Evolutionary conservation across 2,797 vertebrate species (phyloP), one percentile per base, ranked within the genome.

Genomic region (Avahi laniger): DNA sequence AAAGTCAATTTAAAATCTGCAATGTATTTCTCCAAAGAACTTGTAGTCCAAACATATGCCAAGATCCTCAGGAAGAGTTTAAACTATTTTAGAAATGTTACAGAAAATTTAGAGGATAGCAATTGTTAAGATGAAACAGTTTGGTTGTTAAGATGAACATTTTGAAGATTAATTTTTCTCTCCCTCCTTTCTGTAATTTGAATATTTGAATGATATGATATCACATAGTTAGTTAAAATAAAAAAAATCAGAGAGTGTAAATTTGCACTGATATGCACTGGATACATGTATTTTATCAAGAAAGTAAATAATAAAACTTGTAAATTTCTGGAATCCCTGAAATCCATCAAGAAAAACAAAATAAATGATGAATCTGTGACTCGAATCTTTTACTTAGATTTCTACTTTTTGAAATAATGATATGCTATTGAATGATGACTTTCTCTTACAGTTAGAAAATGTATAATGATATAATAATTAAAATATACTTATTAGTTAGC

Each of bases 291-390:
- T 67, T 96, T 91, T 93, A 80, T 54, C 41, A 78, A 89, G n/a
- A 89, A 89, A 93, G 26, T 57, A 94, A 93, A 94, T 79, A 80
- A 93, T 87, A 85, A 97, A 83, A 84, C 33, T 72, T 93, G 24
- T 10, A 96, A 82, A 84, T 75, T 70, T 93, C 46, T 80, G 46
- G 18, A 72, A 80, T 50, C 14, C 28, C 28, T 90, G 48, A 89
- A 95, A 81, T 90, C 57, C 92, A 73, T 54, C 18, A 83, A 93
- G 2, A 17, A 38, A 65, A 86, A 94, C 54, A 59, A 82, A 91
- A 84, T 18, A 84, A 96, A 89, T 38, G 30, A 73, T 57, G 28
- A 57, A 80, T n/a, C 4, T 80, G 50, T 93, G 46, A 92, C 7
- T 90, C 79, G 35, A 95, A 38, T 78, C 5, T 82, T 93, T 95